Base-by-base conservation (phyloP, 1,140 invertebrate genomes). In the Anastrepha ludens region DNA sequence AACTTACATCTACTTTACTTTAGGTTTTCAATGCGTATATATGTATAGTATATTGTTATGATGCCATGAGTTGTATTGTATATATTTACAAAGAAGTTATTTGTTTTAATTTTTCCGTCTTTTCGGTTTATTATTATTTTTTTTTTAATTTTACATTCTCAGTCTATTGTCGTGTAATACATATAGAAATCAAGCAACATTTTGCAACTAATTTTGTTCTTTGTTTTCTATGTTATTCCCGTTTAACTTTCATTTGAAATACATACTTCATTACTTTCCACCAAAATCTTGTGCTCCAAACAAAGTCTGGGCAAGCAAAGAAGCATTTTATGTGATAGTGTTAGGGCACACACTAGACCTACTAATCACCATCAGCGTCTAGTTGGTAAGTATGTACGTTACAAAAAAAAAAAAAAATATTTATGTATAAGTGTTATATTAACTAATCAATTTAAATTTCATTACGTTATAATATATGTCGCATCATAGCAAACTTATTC, bases 101-200 rank as follows among this genome's bases (percentile, higher is more conserved):
- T 74, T 44, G 41, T 74, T 74, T 29, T 74, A 74, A 41, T 39
- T 70, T 41, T 70, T 41, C 29, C 29, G 29, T 29, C 29, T 29
- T 29, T 29, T 29, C 29, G 29, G 29, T 29, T 29, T 29, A n/a
- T 62, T 15, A 17, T 62, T n/a, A n/a, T 62, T n/a, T 62, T 17
- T 13, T 5, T 62, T 62, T 62, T 17, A 9, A 0, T 55, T 47
- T 13, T 47, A 50, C 20, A 58, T 86, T 41, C 65, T 88, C 87
- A 88, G 87, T 88, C 87, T 88, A 86, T 88, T 88, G 85, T 85
- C 44, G 87, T 85, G 74, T 62, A 86, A 60, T 86, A 74, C 59
- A 86, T 50, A 74, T 50, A 70, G 11, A 11, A 70, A 70, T 70
- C 65, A 29, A 70, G 65, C 65, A 5, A 29, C 0, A 39, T 29